Evolutionary conservation across 2,888 invertebrate genomes (phyloP).

Genomic region (Slavum lentiscoides): DNA sequence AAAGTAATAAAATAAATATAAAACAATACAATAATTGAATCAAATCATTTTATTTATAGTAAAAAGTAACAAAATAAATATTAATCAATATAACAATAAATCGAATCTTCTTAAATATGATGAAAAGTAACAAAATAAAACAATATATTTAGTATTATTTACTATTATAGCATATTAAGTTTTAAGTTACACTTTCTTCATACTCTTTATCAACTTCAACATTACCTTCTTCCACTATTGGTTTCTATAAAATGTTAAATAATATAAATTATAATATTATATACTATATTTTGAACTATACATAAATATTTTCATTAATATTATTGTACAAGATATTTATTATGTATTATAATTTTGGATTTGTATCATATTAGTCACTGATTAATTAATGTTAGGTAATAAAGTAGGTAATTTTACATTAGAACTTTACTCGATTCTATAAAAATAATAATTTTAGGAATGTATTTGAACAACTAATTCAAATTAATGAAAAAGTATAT

Average conservation of each 20-base stretch:
- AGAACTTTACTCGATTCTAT: background rate
- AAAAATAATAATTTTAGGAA: background rate
- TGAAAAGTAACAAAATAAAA: too few relatives aligned
- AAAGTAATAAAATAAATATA: too few relatives aligned
- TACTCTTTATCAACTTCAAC: background rate
- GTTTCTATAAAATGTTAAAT: slow-evolving; percentile 11
- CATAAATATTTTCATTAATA: background rate
- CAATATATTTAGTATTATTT: too few relatives aligned
- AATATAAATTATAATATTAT: background rate
- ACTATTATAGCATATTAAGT: background rate
- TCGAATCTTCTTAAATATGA: too few relatives aligned
- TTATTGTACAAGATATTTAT: background rate
- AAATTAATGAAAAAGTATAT: background rate
- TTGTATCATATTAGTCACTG: background rate
- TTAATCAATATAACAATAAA: background rate
- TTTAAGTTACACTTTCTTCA: slow-evolving; percentile 6
- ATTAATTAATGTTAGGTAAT: background rate
- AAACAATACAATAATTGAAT: too few relatives aligned
- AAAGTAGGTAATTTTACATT: background rate
- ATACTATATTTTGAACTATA: background rate
- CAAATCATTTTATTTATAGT: background rate
- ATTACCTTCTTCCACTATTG: slow-evolving; percentile 30
- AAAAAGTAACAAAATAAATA: background rate
- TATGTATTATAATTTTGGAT: background rate
- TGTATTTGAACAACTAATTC: background rate